Conservation (phyloP, 2,888 invertebrate species). For the Aromia moschata region DNA sequence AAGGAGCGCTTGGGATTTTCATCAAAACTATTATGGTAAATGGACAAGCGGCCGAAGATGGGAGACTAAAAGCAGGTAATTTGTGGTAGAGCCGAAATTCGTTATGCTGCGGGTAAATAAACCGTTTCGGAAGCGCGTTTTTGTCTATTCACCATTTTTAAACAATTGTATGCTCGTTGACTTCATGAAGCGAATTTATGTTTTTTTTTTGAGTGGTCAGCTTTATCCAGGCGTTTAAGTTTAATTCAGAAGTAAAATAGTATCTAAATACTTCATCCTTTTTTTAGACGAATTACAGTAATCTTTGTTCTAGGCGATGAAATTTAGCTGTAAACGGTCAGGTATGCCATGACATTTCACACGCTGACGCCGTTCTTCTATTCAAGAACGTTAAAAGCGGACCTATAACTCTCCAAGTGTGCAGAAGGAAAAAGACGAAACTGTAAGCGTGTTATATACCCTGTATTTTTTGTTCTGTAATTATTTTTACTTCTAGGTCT, state of each 20-base stretch:
- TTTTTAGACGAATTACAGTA: background rate
- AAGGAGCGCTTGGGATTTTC: slow-evolving; percentile 86
- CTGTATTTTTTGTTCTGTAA: background rate
- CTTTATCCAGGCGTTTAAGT: background rate
- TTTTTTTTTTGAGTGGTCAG: background rate
- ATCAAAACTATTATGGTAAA: slow-evolving; percentile 84
- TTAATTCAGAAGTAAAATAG: too few species aligned
- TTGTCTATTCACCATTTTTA: background rate
- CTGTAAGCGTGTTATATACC: slow-evolving; percentile 47
- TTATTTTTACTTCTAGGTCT: slow-evolving; percentile 66
- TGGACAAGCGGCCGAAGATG: slow-evolving; percentile 86
- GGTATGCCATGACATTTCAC: slow-evolving; percentile 81
- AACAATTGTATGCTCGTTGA: background rate
- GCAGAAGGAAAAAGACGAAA: slow-evolving; percentile 63
- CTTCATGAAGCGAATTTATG: background rate
- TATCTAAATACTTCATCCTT: too few species aligned
- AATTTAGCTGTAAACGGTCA: slow-evolving; percentile 84
- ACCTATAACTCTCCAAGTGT: slow-evolving; percentile 78
- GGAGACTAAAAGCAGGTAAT: slow-evolving; percentile 80
- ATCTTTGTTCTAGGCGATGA: slow-evolving; percentile 72
- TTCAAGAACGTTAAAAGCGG: slow-evolving; percentile 84
- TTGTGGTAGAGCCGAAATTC: background rate
- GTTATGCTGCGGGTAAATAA: background rate
- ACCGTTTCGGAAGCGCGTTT: background rate
- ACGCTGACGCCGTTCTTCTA: slow-evolving; percentile 80